Base-by-base conservation (phyloP, 92 coral and sea anemone genomes). In the Isaurus tuberculatus region DNA sequence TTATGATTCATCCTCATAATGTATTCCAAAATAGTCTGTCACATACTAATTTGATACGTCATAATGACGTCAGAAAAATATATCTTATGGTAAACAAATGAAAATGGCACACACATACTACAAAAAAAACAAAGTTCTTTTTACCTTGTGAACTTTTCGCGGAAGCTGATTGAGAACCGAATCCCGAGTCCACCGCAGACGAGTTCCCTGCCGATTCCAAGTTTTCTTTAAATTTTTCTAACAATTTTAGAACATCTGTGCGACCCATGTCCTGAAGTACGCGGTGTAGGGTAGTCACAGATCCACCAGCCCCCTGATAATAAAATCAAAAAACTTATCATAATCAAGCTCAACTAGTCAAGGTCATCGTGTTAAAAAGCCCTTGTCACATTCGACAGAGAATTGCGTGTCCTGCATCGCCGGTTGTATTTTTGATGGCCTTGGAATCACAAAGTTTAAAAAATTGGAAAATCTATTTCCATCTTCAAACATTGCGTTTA, bases 141-240 rank as follows among this genome's bases (percentile, higher is more conserved):
- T 86, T 84, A 92, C 97, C 97, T 69, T 86, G 83, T 15, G 84
- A 81, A 69, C 55, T 83, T 26, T 57, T 67, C 4, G 79, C 82
- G 23, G 94, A 91, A 29, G 85, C 70, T 15, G 97, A 90, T 51
- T 90, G 89, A 60, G 97, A 92, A 27, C 92, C 92, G 69, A 90
- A 72, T 25, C 97, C 97, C 25, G 97, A 92, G 81, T 92, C 96
- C 34, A 72, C 60, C 73, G 34, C 65, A 19, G 53, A 60, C 40
- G 72, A 63, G 13, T 15, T 44, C 37, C 29, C 82, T 31, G 83
- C 46, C 23, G 72, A 34, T 25, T 19, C 20, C 15, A 60, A 80
- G 27, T 9, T 42, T 49, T 80, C 4, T 17, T 68, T 65, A 22
- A 9, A 26, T 31, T 68, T 49, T 17, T 90, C 91, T 17, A 91